phyloP scores from a whole-genome alignment of 2,797 vertebrate species.

The Sphenodon punctatus region DNA sequence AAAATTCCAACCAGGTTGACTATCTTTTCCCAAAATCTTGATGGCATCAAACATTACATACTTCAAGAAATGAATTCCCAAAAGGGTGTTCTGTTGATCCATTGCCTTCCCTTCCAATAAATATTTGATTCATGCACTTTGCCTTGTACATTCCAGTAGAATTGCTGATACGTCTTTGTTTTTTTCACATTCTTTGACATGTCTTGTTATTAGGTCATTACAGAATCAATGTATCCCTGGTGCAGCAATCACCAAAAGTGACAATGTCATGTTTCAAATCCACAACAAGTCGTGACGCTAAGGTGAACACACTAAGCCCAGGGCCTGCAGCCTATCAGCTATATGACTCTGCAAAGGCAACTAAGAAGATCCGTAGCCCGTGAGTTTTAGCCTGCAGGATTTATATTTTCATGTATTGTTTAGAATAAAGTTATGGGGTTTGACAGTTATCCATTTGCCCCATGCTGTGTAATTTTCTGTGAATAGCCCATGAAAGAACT shows the following conservation, averaged over 20 bases:
- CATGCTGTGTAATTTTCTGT: too few relatives aligned
- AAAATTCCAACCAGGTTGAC: too few relatives aligned
- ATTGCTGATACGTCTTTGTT: not conserved
- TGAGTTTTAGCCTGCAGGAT: constrained; percentile 62
- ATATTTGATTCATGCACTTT: too few relatives aligned
- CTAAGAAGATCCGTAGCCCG: constrained; percentile 63
- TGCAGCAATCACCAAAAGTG: constrained; percentile 63
- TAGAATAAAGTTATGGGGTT: too few relatives aligned
- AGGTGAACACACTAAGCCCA: constrained; percentile 42
- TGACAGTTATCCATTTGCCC: too few relatives aligned
- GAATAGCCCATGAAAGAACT: too few relatives aligned
- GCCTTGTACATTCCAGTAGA: not conserved
- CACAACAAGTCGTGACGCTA: constrained; percentile 56
- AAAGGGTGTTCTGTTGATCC: too few relatives aligned
- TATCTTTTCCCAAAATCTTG: too few relatives aligned
- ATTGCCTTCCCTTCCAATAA: too few relatives aligned
- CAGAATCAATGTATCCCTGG: constrained; percentile 63
- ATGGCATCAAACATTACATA: too few relatives aligned
- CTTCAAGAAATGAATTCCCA: too few relatives aligned
- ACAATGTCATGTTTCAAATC: constrained; percentile 79
- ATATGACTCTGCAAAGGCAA: constrained; percentile 36
- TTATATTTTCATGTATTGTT: not conserved
- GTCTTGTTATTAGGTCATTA: constrained; percentile 76
- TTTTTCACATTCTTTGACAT: constrained; percentile 1
- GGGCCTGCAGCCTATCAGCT: constrained; percentile 79